Percentiles rank a stretch among this genome's conserved stretches.
These are phyloP conservation scores for Nomada fabriciana DNA, from an alignment of 2,888 invertebrate genomes.

Conservation along the genomic window DNA sequence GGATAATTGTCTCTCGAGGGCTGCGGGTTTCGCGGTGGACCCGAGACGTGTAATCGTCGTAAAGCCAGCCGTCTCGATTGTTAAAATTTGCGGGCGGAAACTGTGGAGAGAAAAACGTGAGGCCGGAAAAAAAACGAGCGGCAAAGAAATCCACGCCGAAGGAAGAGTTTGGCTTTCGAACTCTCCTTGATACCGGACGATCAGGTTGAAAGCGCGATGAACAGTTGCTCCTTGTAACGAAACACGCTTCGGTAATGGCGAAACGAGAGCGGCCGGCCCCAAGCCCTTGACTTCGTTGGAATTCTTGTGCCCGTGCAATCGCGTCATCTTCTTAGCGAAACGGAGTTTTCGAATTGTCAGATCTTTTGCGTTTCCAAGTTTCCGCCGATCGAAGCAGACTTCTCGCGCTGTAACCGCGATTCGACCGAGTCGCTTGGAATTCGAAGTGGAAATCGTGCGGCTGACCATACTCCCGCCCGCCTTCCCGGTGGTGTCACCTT, in stretches of 20 bases:
- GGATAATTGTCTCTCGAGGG: constrained; percentile 42
- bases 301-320: constrained; percentile 11
- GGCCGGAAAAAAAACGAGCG: not conserved
- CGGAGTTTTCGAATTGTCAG: constrained; percentile 32
- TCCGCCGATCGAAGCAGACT: constrained; percentile 21
- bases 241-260: constrained; percentile 2
- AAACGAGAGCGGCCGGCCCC: constrained; percentile 12
- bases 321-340: not conserved
- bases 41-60: constrained; percentile 13
- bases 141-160: not conserved
- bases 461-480: constrained; percentile 10
- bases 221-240: constrained; percentile 35
- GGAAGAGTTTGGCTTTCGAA: not conserved
- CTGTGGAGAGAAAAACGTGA: not conserved
- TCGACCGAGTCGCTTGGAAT: constrained; percentile 25
- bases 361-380: constrained; percentile 33
- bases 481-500: constrained; percentile 2
- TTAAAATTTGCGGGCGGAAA: constrained; percentile 22
- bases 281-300: constrained; percentile 29
- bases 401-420: constrained; percentile 29
- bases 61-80: constrained; percentile 33
- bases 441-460: constrained; percentile 21
- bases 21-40: not conserved
- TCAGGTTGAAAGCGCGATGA: constrained; percentile 7
- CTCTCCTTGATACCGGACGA: no score